These are phyloP conservation scores for Gephyroberyx darwinii DNA, from an alignment of 2,797 vertebrate species.

Conservation along the genomic window DNA sequence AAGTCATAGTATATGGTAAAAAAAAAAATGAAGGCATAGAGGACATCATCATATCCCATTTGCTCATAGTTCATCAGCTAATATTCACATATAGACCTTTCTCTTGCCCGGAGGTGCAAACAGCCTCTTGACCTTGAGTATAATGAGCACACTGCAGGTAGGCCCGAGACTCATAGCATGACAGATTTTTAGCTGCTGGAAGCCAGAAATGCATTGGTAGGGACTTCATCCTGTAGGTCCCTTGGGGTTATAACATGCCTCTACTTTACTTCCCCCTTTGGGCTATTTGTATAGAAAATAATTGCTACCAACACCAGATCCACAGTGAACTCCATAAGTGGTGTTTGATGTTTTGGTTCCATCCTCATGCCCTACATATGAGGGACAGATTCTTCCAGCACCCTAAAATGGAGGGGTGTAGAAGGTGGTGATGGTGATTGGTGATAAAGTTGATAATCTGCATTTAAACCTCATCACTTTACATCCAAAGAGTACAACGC, in stretches of 20 bases:
- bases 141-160: conserved; percentile 12
- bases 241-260: background rate
- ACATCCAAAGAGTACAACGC: too few species aligned
- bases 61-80: conserved; percentile 6
- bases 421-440: too few species aligned
- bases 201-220: conserved; percentile 11
- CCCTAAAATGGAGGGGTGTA: too few species aligned
- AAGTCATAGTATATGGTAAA: background rate
- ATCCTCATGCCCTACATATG: too few species aligned
- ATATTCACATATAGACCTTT: conserved; percentile 9
- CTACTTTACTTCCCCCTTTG: background rate
- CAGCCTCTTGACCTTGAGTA: conserved; percentile 10
- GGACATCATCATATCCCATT: background rate
- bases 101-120: conserved; percentile 9
- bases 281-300: background rate
- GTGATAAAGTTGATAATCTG: background rate
- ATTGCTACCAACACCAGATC: background rate
- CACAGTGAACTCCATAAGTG: background rate
- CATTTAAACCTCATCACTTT: background rate
- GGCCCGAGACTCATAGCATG: background rate
- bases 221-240: conserved; percentile 5
- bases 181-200: background rate
- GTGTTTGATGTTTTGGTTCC: background rate
- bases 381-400: too few species aligned
- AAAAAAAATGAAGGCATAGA: background rate